phyloP scores from a whole-genome alignment of 1,140 invertebrate genomes.

The Tachypleus tridentatus region DNA sequence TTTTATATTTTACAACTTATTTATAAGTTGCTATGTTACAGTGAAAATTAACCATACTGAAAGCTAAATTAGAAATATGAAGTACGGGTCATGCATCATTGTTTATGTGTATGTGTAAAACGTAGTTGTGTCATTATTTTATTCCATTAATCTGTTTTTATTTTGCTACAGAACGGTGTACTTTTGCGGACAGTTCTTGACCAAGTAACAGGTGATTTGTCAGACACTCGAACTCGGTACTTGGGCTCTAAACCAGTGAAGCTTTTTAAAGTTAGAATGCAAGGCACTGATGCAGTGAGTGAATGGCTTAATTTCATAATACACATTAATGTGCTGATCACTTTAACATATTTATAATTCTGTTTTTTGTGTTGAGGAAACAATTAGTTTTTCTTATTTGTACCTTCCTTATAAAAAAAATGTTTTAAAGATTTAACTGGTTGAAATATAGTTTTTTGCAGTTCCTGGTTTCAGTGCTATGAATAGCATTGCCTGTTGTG shows the following conservation, averaged over 20 bases:
- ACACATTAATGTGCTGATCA: slow-evolving; percentile 1
- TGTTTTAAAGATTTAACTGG: no score
- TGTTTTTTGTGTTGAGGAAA: not conserved
- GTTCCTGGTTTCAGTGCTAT: no score
- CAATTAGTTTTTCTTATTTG: slow-evolving; percentile 2
- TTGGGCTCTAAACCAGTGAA: slow-evolving; percentile 90
- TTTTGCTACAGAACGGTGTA: slow-evolving; percentile 72
- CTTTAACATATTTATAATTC: not conserved
- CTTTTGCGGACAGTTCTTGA: slow-evolving; percentile 89
- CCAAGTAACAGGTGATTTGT: slow-evolving; percentile 90
- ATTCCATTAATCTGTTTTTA: no score
- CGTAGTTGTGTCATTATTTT: no score
- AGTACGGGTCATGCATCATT: no score
- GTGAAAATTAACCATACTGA: no score
- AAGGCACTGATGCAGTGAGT: slow-evolving; percentile 84
- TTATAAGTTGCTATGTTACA: no score
- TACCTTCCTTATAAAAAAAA: slow-evolving; percentile 1
- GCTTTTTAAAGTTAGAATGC: slow-evolving; percentile 87
- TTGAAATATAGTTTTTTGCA: no score
- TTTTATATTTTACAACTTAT: no score
- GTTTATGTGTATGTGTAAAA: no score
- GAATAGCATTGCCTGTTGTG: no score
- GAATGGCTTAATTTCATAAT: slow-evolving; percentile 16
- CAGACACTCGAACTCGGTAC: slow-evolving; percentile 93
- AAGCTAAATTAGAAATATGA: no score